Evolutionary conservation across 2,888 invertebrate species (phyloP).

Genomic region (Tipula unca): DNA sequence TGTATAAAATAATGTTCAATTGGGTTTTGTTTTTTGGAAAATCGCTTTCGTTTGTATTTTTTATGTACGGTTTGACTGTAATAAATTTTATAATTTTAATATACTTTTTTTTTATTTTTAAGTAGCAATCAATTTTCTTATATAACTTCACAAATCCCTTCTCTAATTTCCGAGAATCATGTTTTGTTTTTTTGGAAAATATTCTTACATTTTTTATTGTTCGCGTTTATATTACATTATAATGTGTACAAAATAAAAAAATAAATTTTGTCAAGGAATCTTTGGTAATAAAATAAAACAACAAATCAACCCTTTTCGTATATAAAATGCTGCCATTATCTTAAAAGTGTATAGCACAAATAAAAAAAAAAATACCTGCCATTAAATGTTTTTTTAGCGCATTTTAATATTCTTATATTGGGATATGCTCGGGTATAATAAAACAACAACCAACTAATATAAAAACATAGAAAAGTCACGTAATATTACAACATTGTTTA

Average conservation of each 20-base stretch:
- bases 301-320: neutral
- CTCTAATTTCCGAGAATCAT: neutral
- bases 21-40: neutral
- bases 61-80: neutral
- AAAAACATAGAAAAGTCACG: neutral
- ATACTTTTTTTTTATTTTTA: neutral
- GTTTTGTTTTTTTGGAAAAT: neutral
- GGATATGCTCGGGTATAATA: neutral
- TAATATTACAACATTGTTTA: neutral
- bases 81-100: neutral
- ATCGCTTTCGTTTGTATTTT: neutral
- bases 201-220: neutral
- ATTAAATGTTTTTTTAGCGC: neutral
- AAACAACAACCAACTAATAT: neutral
- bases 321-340: neutral
- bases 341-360: neutral
- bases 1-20: neutral
- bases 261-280: neutral
- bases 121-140: constrained; percentile 14
- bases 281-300: neutral
- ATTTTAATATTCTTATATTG: neutral
- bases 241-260: neutral
- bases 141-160: neutral
- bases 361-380: neutral
- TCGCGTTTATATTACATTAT: neutral